Base-by-base conservation (phyloP, 1,140 invertebrate genomes). In the Sarcophaga peregrina region DNA sequence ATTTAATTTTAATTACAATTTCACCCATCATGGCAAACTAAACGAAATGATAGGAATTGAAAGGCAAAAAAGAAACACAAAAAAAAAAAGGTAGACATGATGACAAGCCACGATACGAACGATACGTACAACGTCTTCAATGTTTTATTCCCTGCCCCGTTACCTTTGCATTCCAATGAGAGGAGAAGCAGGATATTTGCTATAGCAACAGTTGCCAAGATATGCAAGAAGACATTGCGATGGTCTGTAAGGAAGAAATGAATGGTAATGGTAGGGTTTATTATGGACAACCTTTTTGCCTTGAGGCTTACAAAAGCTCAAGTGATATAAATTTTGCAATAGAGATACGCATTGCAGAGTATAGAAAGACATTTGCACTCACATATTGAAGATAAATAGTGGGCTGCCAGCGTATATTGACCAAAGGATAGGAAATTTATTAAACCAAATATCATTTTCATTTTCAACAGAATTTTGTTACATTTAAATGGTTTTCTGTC, bases 1-100 rank as follows among this genome's bases (percentile, higher is more conserved):
- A 88, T 88, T 88, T 88, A 88, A 88, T 88, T 88, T 88, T 88
- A 88, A 88, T 88, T 88, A 88, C 87, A 72, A 72, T 72, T 72
- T 72, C 54, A 47, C 68, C 17, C 68, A 72, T 15, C 52, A 54
- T 11, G 52, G 52, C 52, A 54, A 54, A 54, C 52, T 54, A 15
- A 54, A 54, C 9, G 15, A 54, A 10, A 54, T 10, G 9, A 11
- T 54, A 11, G 2, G 9, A 10, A 54, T 54, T 11, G 15, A 15
- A 54, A 54, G 17, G 17, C 6, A 72, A 25, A 54, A 72, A 72
- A 3, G 4, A 72, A 72, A 72, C 3, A 72, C 9, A 25, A 72
- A 68, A 72, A 72, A 10, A 25, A 72, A 68, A 72, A 72, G 54
- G 54, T 58, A 58, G 25, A 15, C 54, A 58, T 58, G 11, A 58